Percentiles rank a stretch among this genome's conserved stretches.
phyloP scores from a whole-genome alignment of 2,888 invertebrate species.

The Protophormia terraenovae region DNA sequence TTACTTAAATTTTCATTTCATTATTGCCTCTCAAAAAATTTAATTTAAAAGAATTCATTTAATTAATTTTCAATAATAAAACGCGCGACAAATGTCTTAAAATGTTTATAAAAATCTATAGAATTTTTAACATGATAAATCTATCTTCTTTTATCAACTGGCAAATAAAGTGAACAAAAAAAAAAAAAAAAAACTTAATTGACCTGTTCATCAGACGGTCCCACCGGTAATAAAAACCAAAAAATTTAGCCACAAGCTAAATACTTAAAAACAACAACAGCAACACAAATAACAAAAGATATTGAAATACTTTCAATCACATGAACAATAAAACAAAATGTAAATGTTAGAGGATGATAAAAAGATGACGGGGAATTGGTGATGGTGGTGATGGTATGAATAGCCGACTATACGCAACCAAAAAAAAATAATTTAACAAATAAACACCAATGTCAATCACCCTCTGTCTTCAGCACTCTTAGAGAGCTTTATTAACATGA shows the following conservation, averaged over 20 bases:
- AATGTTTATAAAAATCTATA: background rate
- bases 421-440: conserved; percentile 14
- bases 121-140: background rate
- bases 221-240: conserved; percentile 8
- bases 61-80: conserved; percentile 10
- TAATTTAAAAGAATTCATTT: background rate
- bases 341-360: background rate
- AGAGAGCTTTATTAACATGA: conserved; percentile 16
- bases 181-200: conserved; percentile 22
- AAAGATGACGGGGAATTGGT: background rate
- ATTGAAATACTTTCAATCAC: conserved; percentile 11
- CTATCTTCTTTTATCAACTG: background rate
- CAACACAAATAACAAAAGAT: background rate
- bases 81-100: background rate
- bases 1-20: too few species aligned
- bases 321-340: conserved; percentile 5
- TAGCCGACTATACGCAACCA: background rate
- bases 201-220: background rate
- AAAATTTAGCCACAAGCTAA: conserved; percentile 22
- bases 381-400: background rate
- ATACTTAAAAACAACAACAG: background rate
- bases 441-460: conserved; percentile 42
- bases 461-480: background rate
- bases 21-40: background rate
- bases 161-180: conserved; percentile 23